Evolutionary conservation across 2,888 invertebrate genomes (phyloP), one percentile per base, ranked within the genome.

Genomic region (Drosophila nr. perissopoda): DNA sequence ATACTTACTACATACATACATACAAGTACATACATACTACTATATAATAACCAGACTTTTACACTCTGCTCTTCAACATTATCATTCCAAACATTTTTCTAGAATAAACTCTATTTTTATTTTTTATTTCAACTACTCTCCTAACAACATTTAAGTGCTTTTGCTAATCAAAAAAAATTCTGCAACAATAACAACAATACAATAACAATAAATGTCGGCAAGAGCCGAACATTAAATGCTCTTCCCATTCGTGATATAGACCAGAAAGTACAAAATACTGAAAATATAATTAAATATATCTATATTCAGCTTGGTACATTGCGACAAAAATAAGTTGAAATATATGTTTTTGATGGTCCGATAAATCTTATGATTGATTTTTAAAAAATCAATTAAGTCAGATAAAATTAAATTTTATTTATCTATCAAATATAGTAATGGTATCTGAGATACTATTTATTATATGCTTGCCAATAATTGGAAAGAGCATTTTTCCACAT

Each of bases 111-210:
- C 49, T 54, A 72, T 40, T 49, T 78, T 46, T 46, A 46, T 46
- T 46, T 70, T 83, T 76, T 73, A 62, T 80, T 82, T 82, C 54
- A 65, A 75, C 53, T 70, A 81, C 58, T 78, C 82, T 61, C 77
- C 54, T 69, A 70, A 61, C 52, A 48, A 78, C 75, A 85, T 60
- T 76, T 57, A 66, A 75, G 51, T 52, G 76, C 81, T 86, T 83
- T 63, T 63, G 81, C 67, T 72, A 74, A 73, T 78, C 85, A 75
- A 60, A 53, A 54, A 54, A 64, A 64, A 42, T 65, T 60, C 74
- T 70, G 65, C 65, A 65, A 71, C 62, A 65, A 69, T 48, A 53
- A 49, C 38, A 70, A 5, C 18, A 49, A 56, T 56, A 49, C 10
- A 56, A 52, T 27, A 56, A 63, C 21, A 40, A 53, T 2, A 1